Conservation (phyloP, 2,888 invertebrate genomes). For the Metalampra italica region DNA sequence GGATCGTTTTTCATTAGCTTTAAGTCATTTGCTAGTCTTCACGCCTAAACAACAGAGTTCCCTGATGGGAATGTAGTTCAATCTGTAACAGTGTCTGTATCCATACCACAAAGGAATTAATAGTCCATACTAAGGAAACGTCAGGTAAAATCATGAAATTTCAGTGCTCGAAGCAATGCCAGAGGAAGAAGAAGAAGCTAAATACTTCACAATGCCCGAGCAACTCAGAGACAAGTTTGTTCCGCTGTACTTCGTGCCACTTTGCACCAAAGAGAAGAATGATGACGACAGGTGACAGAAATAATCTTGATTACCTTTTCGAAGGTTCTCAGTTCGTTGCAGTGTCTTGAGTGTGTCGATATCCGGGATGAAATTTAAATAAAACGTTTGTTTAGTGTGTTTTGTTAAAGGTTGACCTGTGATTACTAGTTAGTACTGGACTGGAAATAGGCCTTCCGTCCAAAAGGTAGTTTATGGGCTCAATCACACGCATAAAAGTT, state of each 20-base stretch:
- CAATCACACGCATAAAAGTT: too few species aligned
- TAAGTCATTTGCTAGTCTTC: too few species aligned
- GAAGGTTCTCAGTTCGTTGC: neutral
- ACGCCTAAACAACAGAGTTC: too few species aligned
- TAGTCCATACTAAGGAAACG: too few species aligned
- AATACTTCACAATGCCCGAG: constrained; percentile 50
- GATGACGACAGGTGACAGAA: constrained; percentile 37
- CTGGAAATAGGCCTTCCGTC: too few species aligned
- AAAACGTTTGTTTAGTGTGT: neutral
- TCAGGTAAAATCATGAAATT: neutral
- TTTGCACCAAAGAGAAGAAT: constrained; percentile 46
- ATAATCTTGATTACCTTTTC: neutral
- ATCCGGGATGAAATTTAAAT: neutral
- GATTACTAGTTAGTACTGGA: too few species aligned
- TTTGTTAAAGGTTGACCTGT: too few species aligned
- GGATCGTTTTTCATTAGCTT: too few species aligned
- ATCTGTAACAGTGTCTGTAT: too few species aligned
- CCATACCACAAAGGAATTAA: too few species aligned
- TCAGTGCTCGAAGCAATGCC: constrained; percentile 41
- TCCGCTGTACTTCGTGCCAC: constrained; percentile 46
- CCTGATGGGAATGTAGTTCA: too few species aligned
- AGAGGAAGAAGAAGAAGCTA: constrained; percentile 45
- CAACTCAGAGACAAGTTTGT: constrained; percentile 56
- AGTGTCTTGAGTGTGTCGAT: neutral
- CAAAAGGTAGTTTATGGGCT: too few species aligned